Percentiles rank a stretch among this genome's conserved stretches.
Conservation (phyloP, 2,797 vertebrate species). For the Pantherophis alleghaniensis region DNA sequence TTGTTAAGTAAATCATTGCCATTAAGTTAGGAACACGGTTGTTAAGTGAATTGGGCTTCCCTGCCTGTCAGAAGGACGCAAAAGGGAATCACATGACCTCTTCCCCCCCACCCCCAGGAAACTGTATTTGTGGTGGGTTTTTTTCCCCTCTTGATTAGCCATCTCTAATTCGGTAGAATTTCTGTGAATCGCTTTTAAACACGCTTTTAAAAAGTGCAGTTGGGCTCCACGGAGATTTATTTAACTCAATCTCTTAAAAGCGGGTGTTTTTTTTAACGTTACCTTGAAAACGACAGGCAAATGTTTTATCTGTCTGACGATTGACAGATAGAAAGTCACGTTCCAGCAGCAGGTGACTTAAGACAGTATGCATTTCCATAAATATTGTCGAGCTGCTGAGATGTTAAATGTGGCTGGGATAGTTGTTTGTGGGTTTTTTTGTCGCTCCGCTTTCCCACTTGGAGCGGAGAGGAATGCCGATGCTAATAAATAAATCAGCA, state of each 20-base stretch:
- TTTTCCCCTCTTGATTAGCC: too few relatives aligned
- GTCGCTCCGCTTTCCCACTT: not conserved
- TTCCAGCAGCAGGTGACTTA: not conserved
- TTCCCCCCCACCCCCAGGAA: too few relatives aligned
- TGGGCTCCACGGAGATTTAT: not conserved
- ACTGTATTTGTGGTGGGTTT: too few relatives aligned
- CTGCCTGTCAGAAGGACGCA: too few relatives aligned
- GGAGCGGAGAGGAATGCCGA: not conserved
- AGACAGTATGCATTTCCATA: not conserved
- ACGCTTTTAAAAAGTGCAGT: not conserved
- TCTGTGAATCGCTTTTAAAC: not conserved
- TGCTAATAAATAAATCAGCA: not conserved
- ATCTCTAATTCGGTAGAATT: too few relatives aligned
- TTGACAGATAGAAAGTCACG: not conserved
- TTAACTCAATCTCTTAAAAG: not conserved
- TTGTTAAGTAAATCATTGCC: too few relatives aligned
- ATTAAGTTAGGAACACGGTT: too few relatives aligned
- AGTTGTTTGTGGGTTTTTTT: not conserved
- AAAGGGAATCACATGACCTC: too few relatives aligned
- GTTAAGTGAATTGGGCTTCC: too few relatives aligned
- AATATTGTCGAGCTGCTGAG: not conserved
- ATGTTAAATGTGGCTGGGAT: not conserved
- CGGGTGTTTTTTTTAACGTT: not conserved
- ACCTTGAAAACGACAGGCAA: not conserved
- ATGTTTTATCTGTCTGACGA: not conserved